phyloP scores from a whole-genome alignment of 2,113 vertebrate species.

The Ochotona curzoniae region DNA sequence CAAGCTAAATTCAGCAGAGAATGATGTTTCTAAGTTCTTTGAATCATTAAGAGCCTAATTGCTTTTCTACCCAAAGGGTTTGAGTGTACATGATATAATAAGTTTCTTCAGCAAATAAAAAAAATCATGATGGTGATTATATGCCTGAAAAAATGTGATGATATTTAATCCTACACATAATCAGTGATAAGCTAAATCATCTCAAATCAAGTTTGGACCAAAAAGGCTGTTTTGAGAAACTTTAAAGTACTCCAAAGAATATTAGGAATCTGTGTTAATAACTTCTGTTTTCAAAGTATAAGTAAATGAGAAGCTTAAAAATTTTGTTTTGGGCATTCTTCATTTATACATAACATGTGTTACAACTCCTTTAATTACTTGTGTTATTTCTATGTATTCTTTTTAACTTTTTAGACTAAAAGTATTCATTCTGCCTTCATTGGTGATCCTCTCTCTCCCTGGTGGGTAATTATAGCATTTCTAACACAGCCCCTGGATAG shows the following conservation, averaged over 20 bases:
- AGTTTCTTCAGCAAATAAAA: conserved; percentile 1
- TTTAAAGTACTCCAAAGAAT: conserved; percentile 26
- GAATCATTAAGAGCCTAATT: neutral
- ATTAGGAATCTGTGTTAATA: neutral
- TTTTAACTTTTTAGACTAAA: neutral
- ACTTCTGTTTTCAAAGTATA: conserved; percentile 32
- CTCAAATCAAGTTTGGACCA: conserved; percentile 16
- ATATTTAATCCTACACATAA: conserved; percentile 10
- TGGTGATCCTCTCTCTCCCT: neutral
- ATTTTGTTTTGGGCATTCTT: conserved; percentile 33
- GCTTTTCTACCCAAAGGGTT: neutral
- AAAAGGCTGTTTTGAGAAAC: conserved; percentile 8
- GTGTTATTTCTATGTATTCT: neutral
- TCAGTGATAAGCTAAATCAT: conserved; percentile 33
- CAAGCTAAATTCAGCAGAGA: conserved; percentile 38
- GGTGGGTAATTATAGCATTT: neutral
- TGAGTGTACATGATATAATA: neutral
- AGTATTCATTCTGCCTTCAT: neutral
- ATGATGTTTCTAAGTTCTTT: neutral
- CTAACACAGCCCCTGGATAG: neutral
- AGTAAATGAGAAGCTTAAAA: neutral
- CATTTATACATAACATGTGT: neutral
- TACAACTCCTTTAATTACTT: conserved; percentile 11
- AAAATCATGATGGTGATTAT: neutral
- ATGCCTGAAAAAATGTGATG: neutral